Conservation (phyloP, 2,113 vertebrate genomes). For the Turnix velox region DNA sequence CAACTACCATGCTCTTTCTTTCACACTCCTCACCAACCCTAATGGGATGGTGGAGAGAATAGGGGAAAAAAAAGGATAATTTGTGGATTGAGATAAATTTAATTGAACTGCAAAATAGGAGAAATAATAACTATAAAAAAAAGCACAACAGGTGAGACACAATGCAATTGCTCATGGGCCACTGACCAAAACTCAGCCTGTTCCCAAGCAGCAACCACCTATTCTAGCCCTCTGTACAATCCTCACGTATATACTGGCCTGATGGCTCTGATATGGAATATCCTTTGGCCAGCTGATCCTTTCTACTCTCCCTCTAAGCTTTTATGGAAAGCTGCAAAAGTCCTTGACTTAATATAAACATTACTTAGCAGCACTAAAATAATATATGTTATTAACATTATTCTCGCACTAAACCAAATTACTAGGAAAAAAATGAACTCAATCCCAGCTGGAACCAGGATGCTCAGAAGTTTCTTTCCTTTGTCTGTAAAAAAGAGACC, state of each 20-base stretch:
- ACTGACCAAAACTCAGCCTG: background rate
- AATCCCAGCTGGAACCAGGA: background rate
- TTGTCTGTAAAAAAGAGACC: background rate
- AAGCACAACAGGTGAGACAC: background rate
- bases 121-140: background rate
- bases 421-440: background rate
- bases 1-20: background rate
- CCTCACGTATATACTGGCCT: background rate
- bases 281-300: background rate
- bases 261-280: background rate
- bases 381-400: background rate
- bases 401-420: background rate
- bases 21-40: background rate
- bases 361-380: background rate
- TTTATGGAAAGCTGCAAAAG: background rate
- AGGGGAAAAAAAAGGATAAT: background rate
- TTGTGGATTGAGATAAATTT: background rate
- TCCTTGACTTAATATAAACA: background rate
- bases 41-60: background rate
- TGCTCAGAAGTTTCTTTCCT: background rate
- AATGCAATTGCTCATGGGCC: background rate
- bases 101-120: background rate
- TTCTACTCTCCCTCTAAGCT: background rate
- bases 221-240: background rate
- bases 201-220: background rate